Evolutionary conservation across 2,888 invertebrate species (phyloP).

Genomic region (Prenolepis imparis): DNA sequence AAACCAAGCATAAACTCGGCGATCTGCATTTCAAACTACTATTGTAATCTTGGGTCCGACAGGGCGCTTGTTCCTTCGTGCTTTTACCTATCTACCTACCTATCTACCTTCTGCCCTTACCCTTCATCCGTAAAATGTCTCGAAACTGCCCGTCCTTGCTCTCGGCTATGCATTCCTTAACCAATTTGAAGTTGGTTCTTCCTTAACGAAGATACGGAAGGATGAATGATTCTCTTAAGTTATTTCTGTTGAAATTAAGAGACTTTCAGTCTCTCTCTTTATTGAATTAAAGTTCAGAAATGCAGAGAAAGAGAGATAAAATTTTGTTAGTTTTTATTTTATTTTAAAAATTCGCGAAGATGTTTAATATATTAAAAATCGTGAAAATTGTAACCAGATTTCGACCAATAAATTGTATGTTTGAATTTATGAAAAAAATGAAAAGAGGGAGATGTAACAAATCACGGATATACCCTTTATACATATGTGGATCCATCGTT

Average conservation of each 20-base stretch:
- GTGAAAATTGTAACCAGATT: neutral
- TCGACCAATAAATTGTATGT: neutral
- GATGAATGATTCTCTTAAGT: neutral
- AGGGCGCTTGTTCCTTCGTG: conserved; percentile 11
- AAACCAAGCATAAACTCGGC: conserved; percentile 71
- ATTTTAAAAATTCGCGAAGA: neutral
- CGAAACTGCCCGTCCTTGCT: conserved; percentile 18
- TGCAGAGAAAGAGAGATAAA: neutral
- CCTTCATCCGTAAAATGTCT: conserved; percentile 16
- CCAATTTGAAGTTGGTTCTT: conserved; percentile 21
- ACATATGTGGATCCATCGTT: neutral
- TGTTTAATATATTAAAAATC: neutral
- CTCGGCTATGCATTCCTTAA: neutral
- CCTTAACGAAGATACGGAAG: neutral
- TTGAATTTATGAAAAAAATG: neutral
- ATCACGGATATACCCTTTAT: neutral
- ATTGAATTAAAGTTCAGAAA: neutral
- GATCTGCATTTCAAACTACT: conserved; percentile 75
- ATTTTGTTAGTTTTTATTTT: neutral
- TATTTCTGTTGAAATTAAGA: neutral
- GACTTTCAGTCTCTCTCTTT: neutral
- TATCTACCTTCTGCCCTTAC: neutral
- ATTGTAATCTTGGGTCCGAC: conserved; percentile 64
- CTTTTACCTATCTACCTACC: conserved; percentile 26
- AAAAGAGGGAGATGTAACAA: neutral